Evolutionary conservation across 2,797 vertebrate species (phyloP).

Genomic region (Gastrophryne carolinensis): DNA sequence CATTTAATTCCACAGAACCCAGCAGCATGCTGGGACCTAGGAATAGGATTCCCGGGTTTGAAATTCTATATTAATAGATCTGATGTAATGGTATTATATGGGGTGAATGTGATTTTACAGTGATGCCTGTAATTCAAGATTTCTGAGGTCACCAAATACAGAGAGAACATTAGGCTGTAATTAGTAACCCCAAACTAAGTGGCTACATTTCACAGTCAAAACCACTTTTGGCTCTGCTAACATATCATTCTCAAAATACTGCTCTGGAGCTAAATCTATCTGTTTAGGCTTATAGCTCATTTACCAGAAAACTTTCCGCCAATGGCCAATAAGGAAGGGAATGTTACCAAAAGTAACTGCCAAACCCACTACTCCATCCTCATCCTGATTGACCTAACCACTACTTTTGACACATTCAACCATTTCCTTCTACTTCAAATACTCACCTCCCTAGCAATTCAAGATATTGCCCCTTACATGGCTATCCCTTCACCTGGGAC

Average conservation of each 20-base stretch:
- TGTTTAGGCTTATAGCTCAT: neutral
- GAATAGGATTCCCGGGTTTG: neutral
- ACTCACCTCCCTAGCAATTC: no score
- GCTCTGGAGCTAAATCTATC: neutral
- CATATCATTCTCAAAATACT: slow-evolving; percentile 18
- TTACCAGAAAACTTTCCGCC: no score
- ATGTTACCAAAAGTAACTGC: no score
- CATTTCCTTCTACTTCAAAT: no score
- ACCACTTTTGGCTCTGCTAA: slow-evolving; percentile 4
- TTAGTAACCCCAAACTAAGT: slow-evolving; percentile 31
- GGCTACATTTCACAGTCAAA: slow-evolving; percentile 25
- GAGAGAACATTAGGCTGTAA: slow-evolving; percentile 27
- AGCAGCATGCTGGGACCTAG: neutral
- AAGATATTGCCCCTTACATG: no score
- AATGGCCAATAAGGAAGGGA: no score
- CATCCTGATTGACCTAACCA: no score
- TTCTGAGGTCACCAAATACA: slow-evolving; percentile 9
- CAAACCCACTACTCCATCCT: no score
- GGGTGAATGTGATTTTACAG: neutral
- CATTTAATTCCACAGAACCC: slow-evolving; percentile 30
- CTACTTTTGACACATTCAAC: no score
- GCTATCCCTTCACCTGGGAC: no score
- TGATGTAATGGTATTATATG: slow-evolving; percentile 1
- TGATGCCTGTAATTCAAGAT: slow-evolving; percentile 29
- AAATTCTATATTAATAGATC: slow-evolving; percentile 8